Percentiles rank a stretch among this genome's conserved stretches.
Conservation (phyloP, 2,113 vertebrate species). For the Anarrhichthys ocellatus region DNA sequence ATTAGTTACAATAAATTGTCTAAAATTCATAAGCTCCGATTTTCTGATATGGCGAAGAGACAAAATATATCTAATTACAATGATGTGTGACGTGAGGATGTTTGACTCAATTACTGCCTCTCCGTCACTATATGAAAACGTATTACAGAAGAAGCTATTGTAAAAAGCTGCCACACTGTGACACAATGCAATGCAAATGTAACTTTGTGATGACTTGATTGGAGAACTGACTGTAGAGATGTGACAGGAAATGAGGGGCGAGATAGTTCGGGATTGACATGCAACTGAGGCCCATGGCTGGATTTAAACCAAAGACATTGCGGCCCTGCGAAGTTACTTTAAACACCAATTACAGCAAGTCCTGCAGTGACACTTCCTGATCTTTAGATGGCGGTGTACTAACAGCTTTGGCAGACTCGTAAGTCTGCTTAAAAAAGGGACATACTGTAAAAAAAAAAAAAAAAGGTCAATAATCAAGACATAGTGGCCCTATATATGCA, state of each 20-base stretch:
- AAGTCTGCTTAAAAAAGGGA: neutral
- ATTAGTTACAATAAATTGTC: neutral
- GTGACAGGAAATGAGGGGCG: neutral
- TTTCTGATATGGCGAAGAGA: neutral
- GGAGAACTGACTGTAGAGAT: neutral
- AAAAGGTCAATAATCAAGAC: neutral
- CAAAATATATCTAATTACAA: neutral
- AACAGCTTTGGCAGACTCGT: constrained; percentile 11
- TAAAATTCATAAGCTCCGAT: neutral
- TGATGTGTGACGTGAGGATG: neutral
- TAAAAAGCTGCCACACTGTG: too few relatives aligned
- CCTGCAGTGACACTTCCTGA: constrained; percentile 1
- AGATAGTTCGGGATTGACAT: neutral
- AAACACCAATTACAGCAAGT: neutral
- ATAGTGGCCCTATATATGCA: neutral
- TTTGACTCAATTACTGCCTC: neutral
- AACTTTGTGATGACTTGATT: neutral
- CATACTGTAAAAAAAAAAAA: neutral
- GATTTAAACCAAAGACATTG: neutral
- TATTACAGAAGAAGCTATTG: too few relatives aligned
- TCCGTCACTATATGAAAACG: neutral
- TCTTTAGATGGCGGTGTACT: constrained; percentile 59
- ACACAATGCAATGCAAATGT: neutral
- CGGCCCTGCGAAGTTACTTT: neutral
- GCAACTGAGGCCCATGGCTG: neutral